Percentiles rank a stretch among this genome's conserved stretches.
phyloP scores from a whole-genome alignment of 1,140 invertebrate species.

The Dolichoris vasculosae region DNA sequence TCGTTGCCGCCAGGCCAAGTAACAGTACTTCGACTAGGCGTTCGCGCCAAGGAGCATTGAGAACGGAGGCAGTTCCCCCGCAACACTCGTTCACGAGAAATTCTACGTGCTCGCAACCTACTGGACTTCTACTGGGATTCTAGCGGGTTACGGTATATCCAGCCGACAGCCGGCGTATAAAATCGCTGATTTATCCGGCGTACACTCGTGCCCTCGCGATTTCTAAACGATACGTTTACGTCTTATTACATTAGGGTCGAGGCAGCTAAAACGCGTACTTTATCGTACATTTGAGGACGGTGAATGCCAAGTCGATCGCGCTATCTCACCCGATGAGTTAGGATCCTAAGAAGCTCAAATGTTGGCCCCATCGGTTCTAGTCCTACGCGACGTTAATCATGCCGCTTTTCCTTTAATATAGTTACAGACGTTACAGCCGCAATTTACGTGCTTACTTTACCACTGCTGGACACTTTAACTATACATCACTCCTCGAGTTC shows the following conservation, averaged over 20 bases:
- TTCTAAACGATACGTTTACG: slow-evolving; percentile 2
- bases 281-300: background rate
- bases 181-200: slow-evolving; percentile 32
- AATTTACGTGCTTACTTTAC: background rate
- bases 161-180: background rate
- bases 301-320: too few species aligned
- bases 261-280: slow-evolving; percentile 1
- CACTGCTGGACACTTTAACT: too few species aligned
- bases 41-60: slow-evolving; percentile 16
- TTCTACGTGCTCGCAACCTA: slow-evolving; percentile 9
- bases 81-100: background rate
- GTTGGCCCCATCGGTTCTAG: background rate
- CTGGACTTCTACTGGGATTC: slow-evolving; percentile 13
- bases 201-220: background rate
- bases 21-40: slow-evolving; percentile 45
- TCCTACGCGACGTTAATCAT: background rate
- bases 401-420: slow-evolving; percentile 18
- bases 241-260: background rate
- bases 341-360: background rate
- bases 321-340: background rate
- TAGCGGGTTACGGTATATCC: slow-evolving; percentile 12
- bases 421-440: background rate
- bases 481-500: background rate
- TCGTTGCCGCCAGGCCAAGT: slow-evolving; percentile 39
- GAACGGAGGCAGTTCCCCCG: background rate